Conservation (phyloP, 2,888 invertebrate genomes). For the Microdon myrmicae region DNA sequence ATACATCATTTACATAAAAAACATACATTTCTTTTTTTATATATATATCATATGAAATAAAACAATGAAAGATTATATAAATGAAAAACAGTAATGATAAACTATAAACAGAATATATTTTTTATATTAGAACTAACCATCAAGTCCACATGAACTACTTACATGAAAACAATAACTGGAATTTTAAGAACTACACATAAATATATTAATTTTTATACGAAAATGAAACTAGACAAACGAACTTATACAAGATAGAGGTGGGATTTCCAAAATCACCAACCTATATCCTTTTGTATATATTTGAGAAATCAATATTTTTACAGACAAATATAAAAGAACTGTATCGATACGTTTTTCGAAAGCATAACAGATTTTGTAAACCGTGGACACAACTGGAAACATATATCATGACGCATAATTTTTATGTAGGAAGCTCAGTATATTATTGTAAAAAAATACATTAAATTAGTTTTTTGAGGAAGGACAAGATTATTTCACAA, state of each 20-base stretch:
- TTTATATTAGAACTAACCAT: constrained; percentile 38
- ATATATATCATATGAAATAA: constrained; percentile 27
- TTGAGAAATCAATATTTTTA: no score
- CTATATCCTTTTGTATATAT: constrained; percentile 7
- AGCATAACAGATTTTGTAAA: constrained; percentile 2
- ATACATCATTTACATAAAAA: constrained; percentile 21
- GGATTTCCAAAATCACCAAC: constrained; percentile 14
- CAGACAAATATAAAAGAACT: no score
- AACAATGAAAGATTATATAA: constrained; percentile 12
- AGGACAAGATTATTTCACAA: neutral
- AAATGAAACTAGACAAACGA: constrained; percentile 1
- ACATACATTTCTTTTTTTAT: constrained; percentile 15
- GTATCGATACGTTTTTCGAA: neutral
- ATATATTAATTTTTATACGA: constrained; percentile 3
- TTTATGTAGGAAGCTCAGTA: neutral
- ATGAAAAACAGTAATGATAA: constrained; percentile 13
- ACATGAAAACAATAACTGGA: constrained; percentile 24
- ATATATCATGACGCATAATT: constrained; percentile 5
- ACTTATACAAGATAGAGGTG: constrained; percentile 8
- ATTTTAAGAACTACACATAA: no score
- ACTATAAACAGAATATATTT: constrained; percentile 29
- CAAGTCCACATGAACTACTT: constrained; percentile 33
- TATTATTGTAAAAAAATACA: constrained; percentile 1
- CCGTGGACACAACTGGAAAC: neutral
- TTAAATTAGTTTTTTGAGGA: constrained; percentile 10